Evolutionary conservation across 23 tunicate genomes (phyloP), one percentile per base, ranked within the genome.

Genomic region (Phallusia fumigata): DNA sequence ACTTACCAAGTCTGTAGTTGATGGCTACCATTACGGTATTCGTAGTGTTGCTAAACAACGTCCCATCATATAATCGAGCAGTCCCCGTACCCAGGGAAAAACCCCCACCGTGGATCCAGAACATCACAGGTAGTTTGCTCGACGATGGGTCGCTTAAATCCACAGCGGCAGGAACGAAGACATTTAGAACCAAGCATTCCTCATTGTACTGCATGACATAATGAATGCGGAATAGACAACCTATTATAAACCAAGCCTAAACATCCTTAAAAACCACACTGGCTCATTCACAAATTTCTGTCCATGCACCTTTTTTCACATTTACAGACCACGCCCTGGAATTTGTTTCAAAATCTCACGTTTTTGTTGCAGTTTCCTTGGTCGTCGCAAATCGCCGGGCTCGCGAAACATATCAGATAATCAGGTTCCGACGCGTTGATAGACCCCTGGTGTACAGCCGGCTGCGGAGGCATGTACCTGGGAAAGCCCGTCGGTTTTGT

Each of bases 81-180:
- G 93, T 88, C 49, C 98, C 98, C 21, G 88, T 33, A 0, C 93
- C 93, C 33, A 69, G 2, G 36, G 36, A 49, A 81, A 84, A 93
- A 16, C 80, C 86, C 33, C 98, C 98, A 33, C 98, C 98, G 52
- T 93, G 93, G 12, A 93, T 81, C 81, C 82, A 93, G 53, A 93
- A 93, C 89, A 93, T 84, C 35, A 93, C 98, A 33, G 93, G 98
- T 26, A 93, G 81, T 31, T 52, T 28, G 18, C 65, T 26, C 0
- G 30, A 65, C 10, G 83, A 36, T 0, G 85, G 82, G 18, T 85
- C 0, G 49, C 36, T 65, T 33, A 88, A 72, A 65, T 83, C 77
- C 51, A 93, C 84, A 10, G 81, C 32, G 72, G 88, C 77, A 36
- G 98, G 98, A 32, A 93, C 98, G 45, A 64, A 58, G 8, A 93